Evolutionary conservation across 1,140 invertebrate species (phyloP), one percentile per base, ranked within the genome.

Genomic region (Calycopis cecrops): DNA sequence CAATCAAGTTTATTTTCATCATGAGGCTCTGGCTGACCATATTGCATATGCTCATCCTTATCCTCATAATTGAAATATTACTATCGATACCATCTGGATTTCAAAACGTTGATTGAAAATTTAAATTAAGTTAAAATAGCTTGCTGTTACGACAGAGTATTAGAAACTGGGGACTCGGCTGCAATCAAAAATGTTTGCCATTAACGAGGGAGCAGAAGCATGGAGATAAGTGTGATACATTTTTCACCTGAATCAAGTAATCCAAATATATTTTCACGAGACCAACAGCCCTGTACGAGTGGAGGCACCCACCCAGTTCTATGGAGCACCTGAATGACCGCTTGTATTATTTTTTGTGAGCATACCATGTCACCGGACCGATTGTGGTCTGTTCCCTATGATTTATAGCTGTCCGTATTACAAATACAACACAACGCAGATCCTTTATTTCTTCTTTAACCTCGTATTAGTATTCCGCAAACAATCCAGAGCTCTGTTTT

Each of bases 371-470:
- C 83, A 86, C 77, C 83, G 80, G 80, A 72, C 74, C 80, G 83
- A 84, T 78, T 86, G 80, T 84, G 75, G 73, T 78, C 79, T 61
- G 73, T 80, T 79, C 83, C 73, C 83, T 86, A 86, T 86, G 83
- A 86, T 84, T 81, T 86, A 86, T 84, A 70, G 80, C 75, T 72
- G 80, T 77, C 76, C 80, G 80, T 81, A 83, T 83, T 83, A 83
- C 78, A 83, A 86, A 86, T 86, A 81, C 80, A 76, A 84, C 79
- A 85, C 76, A 82, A 73, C 70, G 67, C 77, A 28, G 70, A 76
- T 73, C 78, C 80, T 84, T 84, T 84, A 83, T 84, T 86, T 86
- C 80, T 84, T 86, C 78, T 84, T 86, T 82, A 86, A 78, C 68
- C 64, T n/a, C 76, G 79, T 84, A 86, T 86, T 86, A 86, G 83